Percentiles rank a stretch among this genome's conserved stretches.
These are phyloP conservation scores for Temnothorax curvispinosus DNA, from an alignment of 1,140 invertebrate genomes.

Conservation along the genomic window DNA sequence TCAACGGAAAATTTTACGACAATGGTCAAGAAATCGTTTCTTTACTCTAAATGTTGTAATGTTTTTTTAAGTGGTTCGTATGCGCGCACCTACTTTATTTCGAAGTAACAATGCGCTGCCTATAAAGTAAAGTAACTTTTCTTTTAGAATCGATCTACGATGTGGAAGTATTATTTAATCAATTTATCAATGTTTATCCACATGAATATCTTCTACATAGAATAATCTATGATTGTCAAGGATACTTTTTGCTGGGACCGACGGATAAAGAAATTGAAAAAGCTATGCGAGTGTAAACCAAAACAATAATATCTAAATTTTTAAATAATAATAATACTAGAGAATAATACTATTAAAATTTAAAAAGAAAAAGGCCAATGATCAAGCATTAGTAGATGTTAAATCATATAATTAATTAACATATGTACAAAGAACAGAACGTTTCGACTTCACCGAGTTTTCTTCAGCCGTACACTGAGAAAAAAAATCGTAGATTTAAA, in stretches of 20 bases:
- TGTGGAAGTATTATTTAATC: constrained; percentile 59
- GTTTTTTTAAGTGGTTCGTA: constrained; percentile 64
- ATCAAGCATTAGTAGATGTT: no score
- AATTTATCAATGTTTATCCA: constrained; percentile 73
- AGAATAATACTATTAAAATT: background rate
- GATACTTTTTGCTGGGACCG: constrained; percentile 71
- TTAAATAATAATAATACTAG: background rate
- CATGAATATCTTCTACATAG: constrained; percentile 69
- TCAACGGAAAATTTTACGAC: constrained; percentile 53
- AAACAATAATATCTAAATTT: background rate
- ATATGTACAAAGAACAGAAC: no score
- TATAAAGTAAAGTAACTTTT: background rate
- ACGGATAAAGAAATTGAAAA: constrained; percentile 44
- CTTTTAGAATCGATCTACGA: constrained; percentile 56
- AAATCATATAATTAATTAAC: no score
- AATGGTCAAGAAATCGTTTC: constrained; percentile 67
- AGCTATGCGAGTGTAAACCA: constrained; percentile 66
- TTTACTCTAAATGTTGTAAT: constrained; percentile 71
- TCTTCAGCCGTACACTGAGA: no score
- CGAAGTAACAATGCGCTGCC: background rate
- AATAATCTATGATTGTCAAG: constrained; percentile 66
- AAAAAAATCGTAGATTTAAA: no score
- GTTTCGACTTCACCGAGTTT: no score
- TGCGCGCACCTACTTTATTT: background rate
- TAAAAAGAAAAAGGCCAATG: no score